Evolutionary conservation across 2,888 invertebrate species (phyloP).

Genomic region (Allacma fusca): DNA sequence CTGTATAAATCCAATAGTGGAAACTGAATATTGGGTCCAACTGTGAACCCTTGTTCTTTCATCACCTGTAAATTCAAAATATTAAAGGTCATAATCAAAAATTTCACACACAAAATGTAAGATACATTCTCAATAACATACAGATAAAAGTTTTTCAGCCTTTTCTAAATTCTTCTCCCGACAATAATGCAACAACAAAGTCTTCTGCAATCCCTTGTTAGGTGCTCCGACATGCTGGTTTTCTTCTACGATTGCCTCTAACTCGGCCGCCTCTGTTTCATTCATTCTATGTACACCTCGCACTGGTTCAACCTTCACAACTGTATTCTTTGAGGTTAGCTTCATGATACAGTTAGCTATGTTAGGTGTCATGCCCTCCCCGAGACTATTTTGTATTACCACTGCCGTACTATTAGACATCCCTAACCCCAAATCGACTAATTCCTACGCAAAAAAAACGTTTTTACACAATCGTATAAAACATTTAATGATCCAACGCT

Average conservation of each 20-base stretch:
- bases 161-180: conserved; percentile 73
- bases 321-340: conserved; percentile 57
- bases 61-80: conserved; percentile 66
- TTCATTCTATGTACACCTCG: conserved; percentile 67
- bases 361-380: conserved; percentile 72
- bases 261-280: conserved; percentile 69
- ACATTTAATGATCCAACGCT: no score
- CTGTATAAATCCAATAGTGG: conserved; percentile 75
- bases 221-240: conserved; percentile 67
- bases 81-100: not conserved
- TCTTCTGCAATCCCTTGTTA: conserved; percentile 71
- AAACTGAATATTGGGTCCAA: conserved; percentile 70
- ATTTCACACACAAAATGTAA: not conserved
- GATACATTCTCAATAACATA: no score
- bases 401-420: conserved; percentile 72
- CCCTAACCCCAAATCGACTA: conserved; percentile 74
- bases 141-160: conserved; percentile 62
- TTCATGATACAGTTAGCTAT: conserved; percentile 70
- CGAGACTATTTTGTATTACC: conserved; percentile 72
- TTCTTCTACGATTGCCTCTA: conserved; percentile 67
- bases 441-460: conserved; percentile 61
- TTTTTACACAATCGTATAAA: no score
- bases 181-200: conserved; percentile 72
- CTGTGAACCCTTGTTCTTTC: conserved; percentile 70
- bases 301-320: conserved; percentile 43